Percentiles rank a stretch among this genome's conserved stretches.
These are phyloP conservation scores for Pterocles gutturalis DNA, from an alignment of 2,113 vertebrate species.

Conservation along the genomic window DNA sequence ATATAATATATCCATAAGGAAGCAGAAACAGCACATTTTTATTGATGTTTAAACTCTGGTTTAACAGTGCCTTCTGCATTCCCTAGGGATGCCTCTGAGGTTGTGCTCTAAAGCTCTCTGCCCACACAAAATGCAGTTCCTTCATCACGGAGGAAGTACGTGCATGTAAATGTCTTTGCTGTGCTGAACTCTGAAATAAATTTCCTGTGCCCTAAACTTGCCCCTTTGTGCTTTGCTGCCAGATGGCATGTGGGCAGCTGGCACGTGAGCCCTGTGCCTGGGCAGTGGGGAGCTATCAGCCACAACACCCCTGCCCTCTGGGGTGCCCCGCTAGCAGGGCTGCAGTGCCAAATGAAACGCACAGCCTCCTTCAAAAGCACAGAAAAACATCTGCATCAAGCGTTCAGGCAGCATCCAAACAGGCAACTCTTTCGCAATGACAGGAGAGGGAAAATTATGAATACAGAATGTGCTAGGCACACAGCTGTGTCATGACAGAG, in stretches of 20 bases:
- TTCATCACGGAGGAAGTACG: fast-evolving
- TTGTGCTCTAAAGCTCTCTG: neutral
- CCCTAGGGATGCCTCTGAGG: neutral
- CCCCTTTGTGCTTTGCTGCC: neutral
- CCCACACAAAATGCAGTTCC: neutral
- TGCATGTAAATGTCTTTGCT: neutral
- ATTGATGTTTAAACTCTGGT: neutral
- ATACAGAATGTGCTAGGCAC: neutral
- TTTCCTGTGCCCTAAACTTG: neutral
- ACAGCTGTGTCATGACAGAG: neutral
- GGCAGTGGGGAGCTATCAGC: neutral
- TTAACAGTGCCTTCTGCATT: neutral
- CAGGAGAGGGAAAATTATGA: neutral
- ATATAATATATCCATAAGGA: neutral
- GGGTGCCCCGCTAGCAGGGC: neutral
- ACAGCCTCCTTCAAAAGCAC: neutral
- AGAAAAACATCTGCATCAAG: neutral
- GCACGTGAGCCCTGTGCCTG: neutral
- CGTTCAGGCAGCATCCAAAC: neutral
- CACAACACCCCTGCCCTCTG: fast-evolving
- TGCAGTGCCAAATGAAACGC: neutral
- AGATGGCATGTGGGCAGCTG: neutral
- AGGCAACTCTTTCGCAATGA: neutral
- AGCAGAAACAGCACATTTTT: neutral
- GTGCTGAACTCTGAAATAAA: neutral